phyloP scores from a whole-genome alignment of 30 jellyfish, hydroid and myxozoan genomes.

The Aurelia sp. region DNA sequence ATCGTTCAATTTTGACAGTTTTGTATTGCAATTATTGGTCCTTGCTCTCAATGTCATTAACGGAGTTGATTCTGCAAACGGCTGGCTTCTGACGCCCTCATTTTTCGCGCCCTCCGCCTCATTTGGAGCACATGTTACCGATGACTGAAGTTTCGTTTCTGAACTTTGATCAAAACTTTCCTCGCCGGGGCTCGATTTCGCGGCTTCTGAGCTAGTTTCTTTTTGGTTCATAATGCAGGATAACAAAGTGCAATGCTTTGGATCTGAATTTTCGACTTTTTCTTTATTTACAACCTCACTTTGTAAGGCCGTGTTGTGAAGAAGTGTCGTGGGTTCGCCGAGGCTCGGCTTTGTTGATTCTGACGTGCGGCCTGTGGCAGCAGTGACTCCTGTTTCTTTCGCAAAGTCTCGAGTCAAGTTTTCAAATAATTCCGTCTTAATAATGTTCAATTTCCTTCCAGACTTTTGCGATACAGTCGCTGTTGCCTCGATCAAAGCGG shows the following conservation, averaged over 20 bases:
- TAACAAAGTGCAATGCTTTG: neutral
- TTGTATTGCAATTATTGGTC: slow-evolving; percentile 4
- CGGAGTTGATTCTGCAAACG: slow-evolving; percentile 19
- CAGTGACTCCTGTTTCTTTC: slow-evolving; percentile 16
- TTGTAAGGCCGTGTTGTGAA: slow-evolving; percentile 9
- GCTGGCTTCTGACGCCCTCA: slow-evolving; percentile 26
- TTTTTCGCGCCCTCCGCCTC: slow-evolving; percentile 73
- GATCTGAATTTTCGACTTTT: neutral
- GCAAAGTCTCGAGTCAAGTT: slow-evolving; percentile 50
- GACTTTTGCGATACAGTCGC: slow-evolving; percentile 78
- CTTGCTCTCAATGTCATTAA: slow-evolving; percentile 28
- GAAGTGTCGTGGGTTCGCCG: slow-evolving; percentile 46
- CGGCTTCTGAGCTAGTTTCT: neutral
- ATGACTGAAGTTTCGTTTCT: slow-evolving; percentile 14
- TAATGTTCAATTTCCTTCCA: slow-evolving; percentile 30
- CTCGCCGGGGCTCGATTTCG: neutral
- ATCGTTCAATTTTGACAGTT: slow-evolving; percentile 32
- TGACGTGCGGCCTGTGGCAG: slow-evolving; percentile 43
- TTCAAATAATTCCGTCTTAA: slow-evolving; percentile 28
- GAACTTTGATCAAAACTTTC: slow-evolving; percentile 36
- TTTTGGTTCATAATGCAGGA: neutral
- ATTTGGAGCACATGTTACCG: slow-evolving; percentile 66
- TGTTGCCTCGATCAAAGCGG: slow-evolving; percentile 93
- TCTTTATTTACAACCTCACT: slow-evolving; percentile 6
- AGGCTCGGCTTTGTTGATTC: slow-evolving; percentile 42